A percentile compares a stretch with the other conserved stretches of the same genome.
Conservation (phyloP, 2,113 vertebrate species). For the Antigone vipio region DNA sequence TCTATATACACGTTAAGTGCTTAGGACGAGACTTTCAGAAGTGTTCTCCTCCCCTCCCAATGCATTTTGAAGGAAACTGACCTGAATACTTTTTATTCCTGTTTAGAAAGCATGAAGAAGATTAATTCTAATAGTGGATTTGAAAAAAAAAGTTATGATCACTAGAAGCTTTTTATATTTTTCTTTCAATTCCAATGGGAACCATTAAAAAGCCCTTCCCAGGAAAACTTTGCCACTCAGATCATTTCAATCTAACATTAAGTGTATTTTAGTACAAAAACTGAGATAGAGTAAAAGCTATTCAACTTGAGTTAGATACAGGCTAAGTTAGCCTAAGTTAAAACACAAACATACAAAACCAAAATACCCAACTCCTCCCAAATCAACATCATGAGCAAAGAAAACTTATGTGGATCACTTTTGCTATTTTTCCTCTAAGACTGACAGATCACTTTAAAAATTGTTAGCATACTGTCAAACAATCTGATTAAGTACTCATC, state of each 20-base stretch:
- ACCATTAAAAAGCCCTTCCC: neutral
- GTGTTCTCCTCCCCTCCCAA: neutral
- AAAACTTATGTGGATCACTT: neutral
- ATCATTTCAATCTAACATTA: neutral
- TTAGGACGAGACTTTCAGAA: neutral
- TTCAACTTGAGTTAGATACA: neutral
- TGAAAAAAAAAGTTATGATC: neutral
- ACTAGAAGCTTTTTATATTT: neutral
- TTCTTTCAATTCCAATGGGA: neutral
- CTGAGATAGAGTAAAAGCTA: neutral
- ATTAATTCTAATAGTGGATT: neutral
- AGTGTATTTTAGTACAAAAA: neutral
- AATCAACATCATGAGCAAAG: neutral
- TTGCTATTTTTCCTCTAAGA: neutral
- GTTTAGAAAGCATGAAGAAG: neutral
- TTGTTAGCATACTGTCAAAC: neutral
- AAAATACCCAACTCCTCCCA: neutral
- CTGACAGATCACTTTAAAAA: neutral
- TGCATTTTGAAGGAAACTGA: neutral
- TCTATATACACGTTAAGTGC: neutral
- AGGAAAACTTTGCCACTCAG: neutral
- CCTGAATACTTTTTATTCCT: neutral
- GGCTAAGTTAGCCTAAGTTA: neutral
- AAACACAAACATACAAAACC: neutral
- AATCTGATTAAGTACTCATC: neutral